These are phyloP conservation scores for Drosophila leontia DNA, from an alignment of 1,140 invertebrate species.

Conservation along the genomic window DNA sequence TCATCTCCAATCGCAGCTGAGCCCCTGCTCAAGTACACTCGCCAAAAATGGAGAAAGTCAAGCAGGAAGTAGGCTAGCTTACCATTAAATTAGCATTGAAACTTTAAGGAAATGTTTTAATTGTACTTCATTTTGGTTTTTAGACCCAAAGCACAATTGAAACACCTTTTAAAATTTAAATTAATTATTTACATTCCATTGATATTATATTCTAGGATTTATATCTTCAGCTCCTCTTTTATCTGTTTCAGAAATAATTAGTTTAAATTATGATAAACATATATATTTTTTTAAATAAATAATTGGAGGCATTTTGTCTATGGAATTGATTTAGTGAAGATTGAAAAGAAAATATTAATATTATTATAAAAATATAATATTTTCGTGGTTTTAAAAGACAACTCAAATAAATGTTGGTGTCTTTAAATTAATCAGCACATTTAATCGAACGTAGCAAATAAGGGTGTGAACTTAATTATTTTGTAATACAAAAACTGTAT, in stretches of 20 bases:
- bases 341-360: no score
- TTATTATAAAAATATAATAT: no score
- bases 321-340: no score
- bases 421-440: no score
- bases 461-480: neutral
- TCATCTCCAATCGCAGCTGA: conserved; percentile 46
- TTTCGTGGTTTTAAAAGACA: neutral
- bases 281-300: neutral
- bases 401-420: no score
- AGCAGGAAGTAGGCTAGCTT: neutral
- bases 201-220: no score
- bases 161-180: neutral
- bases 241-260: neutral
- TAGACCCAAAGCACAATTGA: neutral
- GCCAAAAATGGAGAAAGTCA: conserved; percentile 14
- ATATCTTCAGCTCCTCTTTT: no score
- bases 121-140: neutral
- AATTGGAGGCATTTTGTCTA: no score
- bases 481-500: neutral
- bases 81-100: neutral
- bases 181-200: no score
- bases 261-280: neutral
- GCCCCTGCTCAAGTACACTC: conserved; percentile 44
- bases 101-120: neutral
- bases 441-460: neutral